Conservation (phyloP, 2,797 vertebrate genomes). For the Orestias chungarensis region DNA sequence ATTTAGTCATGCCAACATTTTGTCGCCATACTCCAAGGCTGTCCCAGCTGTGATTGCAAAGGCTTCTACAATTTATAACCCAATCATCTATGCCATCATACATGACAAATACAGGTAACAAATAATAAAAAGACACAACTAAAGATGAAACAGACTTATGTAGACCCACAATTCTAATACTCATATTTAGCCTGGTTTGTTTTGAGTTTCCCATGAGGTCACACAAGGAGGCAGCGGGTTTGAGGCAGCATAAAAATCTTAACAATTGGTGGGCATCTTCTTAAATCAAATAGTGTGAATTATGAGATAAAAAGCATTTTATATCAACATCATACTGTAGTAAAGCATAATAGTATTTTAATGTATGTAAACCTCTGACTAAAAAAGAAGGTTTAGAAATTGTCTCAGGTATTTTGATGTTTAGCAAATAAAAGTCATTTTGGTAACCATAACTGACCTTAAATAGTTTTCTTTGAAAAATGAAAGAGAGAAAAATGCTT, state of each 20-base stretch:
- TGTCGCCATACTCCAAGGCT: slow-evolving; percentile 88
- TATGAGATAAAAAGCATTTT: background rate
- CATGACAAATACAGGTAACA: slow-evolving; percentile 89
- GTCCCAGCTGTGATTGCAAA: slow-evolving; percentile 90
- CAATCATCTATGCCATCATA: slow-evolving; percentile 90
- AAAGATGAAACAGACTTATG: background rate
- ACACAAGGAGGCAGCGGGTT: background rate
- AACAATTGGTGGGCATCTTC: background rate
- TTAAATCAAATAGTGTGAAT: background rate
- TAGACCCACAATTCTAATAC: background rate
- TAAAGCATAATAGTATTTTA: background rate
- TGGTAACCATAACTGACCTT: background rate
- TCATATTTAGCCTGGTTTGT: background rate
- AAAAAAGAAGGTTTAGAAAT: background rate
- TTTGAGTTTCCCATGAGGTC: background rate
- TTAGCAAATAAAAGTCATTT: background rate
- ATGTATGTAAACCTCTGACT: background rate
- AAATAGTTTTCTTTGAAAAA: background rate
- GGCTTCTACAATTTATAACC: slow-evolving; percentile 89
- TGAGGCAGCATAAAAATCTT: background rate
- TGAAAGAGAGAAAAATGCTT: background rate
- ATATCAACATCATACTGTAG: background rate
- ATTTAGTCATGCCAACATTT: slow-evolving; percentile 77
- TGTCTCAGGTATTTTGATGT: too few species aligned
- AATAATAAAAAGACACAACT: too few species aligned